A percentile compares a stretch with the other conserved stretches of the same genome.
Conservation (phyloP, 2,888 invertebrate species). For the Lacanobia wlatinum region DNA sequence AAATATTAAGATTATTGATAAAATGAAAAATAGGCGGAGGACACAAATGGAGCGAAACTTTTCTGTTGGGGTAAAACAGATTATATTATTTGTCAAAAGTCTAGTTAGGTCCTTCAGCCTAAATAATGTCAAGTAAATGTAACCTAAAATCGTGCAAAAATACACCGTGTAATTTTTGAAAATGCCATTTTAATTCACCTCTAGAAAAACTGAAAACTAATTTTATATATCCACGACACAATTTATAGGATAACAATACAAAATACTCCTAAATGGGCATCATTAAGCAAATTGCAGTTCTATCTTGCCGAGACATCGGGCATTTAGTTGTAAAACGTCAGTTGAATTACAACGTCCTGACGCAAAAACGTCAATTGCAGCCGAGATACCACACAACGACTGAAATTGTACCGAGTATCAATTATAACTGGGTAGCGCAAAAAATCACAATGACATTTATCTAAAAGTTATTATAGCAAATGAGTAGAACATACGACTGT, state of each 20-base stretch:
- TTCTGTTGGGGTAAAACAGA: neutral
- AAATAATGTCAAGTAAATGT: no score
- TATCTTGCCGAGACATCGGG: constrained; percentile 62
- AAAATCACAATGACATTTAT: constrained; percentile 63
- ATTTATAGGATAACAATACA: constrained; percentile 37
- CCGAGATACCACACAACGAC: constrained; percentile 27
- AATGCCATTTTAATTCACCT: neutral
- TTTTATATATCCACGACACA: constrained; percentile 9
- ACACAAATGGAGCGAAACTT: constrained; percentile 13
- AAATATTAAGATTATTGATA: constrained; percentile 17
- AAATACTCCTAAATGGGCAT: constrained; percentile 46
- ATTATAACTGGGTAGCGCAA: constrained; percentile 54
- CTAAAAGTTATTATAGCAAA: constrained; percentile 60
- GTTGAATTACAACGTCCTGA: constrained; percentile 49
- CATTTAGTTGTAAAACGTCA: constrained; percentile 54
- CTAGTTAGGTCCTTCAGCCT: no score
- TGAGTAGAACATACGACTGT: constrained; percentile 34
- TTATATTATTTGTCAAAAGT: no score
- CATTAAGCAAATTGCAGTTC: constrained; percentile 56
- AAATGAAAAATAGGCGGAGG: constrained; percentile 13
- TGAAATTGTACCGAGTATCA: constrained; percentile 54
- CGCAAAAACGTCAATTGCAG: constrained; percentile 62
- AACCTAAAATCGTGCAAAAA: neutral
- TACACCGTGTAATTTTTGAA: neutral
- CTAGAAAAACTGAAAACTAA: neutral